Base-by-base conservation (phyloP, 2,797 vertebrate species). In the Labeo calbasu region DNA sequence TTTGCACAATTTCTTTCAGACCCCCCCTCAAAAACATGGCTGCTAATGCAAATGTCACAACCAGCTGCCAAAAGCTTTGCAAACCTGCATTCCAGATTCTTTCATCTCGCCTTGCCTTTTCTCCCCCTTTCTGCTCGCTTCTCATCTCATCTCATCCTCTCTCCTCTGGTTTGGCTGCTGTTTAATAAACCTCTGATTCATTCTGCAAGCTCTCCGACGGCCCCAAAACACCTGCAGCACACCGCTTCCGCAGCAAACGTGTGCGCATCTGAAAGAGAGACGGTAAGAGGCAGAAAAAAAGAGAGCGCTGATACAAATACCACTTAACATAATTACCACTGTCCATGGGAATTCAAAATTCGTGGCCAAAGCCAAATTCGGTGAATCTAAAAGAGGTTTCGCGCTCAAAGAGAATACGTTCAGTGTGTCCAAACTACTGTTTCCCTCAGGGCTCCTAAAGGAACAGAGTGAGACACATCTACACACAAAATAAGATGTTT, bases 281-380 rank as follows among this genome's bases (percentile, higher is more conserved):
- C 5, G 14, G 36, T 59, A 12, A 61, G 43, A 61, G 66, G 36
- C 61, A 55, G 48, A 77, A 48, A 65, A 66, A 78, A 55, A 57
- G n/a, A 69, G 51, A 77, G n/a, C 5, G 12, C 50, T 57, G 63
- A 83, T 48, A 84, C 82, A 84, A 78, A 84, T 78, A 70, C 82
- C 82, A 84, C 82, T 84, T 71, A 78, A 70, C 82, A 50, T 78
- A 78, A 84, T 78, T 84, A 70, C 82, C 36, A 84, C 63, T 28
- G 23, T 84, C 75, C 63, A 59, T 77, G 82, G 82, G 82, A 84
- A 59, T 84, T 63, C 65, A 7, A 70, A 71, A 78, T 84, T 15
- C 51, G 53, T 84, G 75, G 76, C 65, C 66, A 17, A 53, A 78
- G 66, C 65, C 82, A 84, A 78, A 84, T 70, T 84, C 75, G 14